Evolutionary conservation across 1,140 invertebrate species (phyloP).

Genomic region (Nasonia longicornis): DNA sequence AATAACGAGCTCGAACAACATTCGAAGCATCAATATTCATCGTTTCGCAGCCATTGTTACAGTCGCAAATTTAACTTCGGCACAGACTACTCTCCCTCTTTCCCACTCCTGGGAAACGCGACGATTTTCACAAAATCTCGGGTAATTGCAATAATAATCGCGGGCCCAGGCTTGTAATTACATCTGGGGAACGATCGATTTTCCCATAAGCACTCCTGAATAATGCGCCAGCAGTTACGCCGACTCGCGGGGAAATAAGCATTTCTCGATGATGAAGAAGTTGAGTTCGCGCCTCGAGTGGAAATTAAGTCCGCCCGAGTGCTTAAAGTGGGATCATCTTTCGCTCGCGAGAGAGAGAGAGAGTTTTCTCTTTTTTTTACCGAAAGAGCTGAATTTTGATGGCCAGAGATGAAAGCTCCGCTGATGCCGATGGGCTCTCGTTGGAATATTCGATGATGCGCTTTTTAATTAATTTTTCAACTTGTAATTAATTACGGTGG

Average conservation of each 20-base stretch:
- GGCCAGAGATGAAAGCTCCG: background rate
- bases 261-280: slow-evolving; percentile 4
- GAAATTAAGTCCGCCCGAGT: background rate
- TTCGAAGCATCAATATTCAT: background rate
- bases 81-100: background rate
- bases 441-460: background rate
- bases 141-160: background rate
- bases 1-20: background rate
- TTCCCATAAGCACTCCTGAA: background rate
- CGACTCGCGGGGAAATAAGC: background rate
- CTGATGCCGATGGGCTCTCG: background rate
- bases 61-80: background rate
- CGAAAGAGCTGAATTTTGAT: background rate
- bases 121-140: background rate
- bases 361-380: background rate
- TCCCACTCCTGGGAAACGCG: too few relatives aligned
- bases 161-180: background rate
- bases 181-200: background rate
- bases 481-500: background rate
- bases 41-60: background rate
- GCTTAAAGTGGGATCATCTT: slow-evolving; percentile 7
- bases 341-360: background rate
- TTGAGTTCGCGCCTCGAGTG: background rate
- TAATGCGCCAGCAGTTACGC: slow-evolving; percentile 8
- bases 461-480: background rate